phyloP scores from a whole-genome alignment of 2,113 vertebrate species.

The Alligator mississippiensis region DNA sequence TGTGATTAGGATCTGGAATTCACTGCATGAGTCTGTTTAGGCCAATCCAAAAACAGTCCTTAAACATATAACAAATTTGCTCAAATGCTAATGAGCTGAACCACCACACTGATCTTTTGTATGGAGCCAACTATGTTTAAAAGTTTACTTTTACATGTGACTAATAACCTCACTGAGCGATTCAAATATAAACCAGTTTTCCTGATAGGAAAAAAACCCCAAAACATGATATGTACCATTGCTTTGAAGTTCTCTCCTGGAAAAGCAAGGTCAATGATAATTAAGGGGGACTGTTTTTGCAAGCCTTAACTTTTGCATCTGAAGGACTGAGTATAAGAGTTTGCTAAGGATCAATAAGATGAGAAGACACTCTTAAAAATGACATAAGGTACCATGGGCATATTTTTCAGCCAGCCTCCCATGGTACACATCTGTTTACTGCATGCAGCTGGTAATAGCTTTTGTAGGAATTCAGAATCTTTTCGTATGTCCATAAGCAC shows the following conservation, averaged over 20 bases:
- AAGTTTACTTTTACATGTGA: conserved; percentile 55
- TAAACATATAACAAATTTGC: conserved; percentile 78
- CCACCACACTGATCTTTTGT: conserved; percentile 38
- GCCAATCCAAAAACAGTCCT: conserved; percentile 67
- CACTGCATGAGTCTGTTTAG: conserved; percentile 61
- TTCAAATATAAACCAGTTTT: conserved; percentile 60
- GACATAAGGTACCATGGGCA: not conserved
- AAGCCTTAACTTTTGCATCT: conserved; percentile 9
- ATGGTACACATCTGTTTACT: not conserved
- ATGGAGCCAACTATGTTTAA: conserved; percentile 57
- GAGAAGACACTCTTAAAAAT: not conserved
- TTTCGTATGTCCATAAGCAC: not conserved
- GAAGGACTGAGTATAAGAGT: not conserved
- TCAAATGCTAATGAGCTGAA: conserved; percentile 77
- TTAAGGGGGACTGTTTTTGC: conserved; percentile 37
- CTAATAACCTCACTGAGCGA: conserved; percentile 38
- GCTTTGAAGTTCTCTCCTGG: not conserved
- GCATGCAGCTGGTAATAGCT: not conserved
- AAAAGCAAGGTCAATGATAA: conserved; percentile 11
- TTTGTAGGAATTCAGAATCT: not conserved
- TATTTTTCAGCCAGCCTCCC: not conserved
- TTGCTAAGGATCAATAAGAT: conserved; percentile 12
- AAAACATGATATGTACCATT: not conserved
- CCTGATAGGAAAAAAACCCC: not conserved
- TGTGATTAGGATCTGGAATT: conserved; percentile 79